phyloP scores from a whole-genome alignment of 2,797 vertebrate species.

The Chaunax sp. region DNA sequence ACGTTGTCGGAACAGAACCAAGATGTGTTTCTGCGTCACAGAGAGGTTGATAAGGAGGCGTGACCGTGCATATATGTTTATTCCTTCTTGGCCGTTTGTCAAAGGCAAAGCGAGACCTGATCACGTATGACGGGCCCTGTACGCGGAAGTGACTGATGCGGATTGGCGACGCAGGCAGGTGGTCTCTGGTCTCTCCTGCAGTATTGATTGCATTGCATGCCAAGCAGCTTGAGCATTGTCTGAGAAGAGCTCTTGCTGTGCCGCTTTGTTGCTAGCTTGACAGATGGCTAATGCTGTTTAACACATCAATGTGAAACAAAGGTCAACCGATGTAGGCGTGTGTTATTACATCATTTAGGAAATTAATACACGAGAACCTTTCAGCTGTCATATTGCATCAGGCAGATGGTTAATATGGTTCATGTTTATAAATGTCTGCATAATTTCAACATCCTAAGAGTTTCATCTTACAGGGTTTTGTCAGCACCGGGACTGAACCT shows the following conservation, averaged over 20 bases:
- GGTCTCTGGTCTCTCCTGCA: slow-evolving; percentile 9
- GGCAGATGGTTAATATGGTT: slow-evolving; percentile 7
- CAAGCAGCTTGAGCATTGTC: slow-evolving; percentile 68
- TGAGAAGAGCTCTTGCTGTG: slow-evolving; percentile 64
- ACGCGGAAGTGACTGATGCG: slow-evolving; percentile 8
- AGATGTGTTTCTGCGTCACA: not conserved
- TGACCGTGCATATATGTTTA: not conserved
- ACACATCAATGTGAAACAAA: slow-evolving; percentile 65
- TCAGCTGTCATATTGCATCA: slow-evolving; percentile 35
- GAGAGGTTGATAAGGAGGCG: not conserved
- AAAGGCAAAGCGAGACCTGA: slow-evolving; percentile 7
- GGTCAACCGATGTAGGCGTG: slow-evolving; percentile 57
- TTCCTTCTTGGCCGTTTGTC: slow-evolving; percentile 8
- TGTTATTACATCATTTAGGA: slow-evolving; percentile 60
- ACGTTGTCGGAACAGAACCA: not conserved
- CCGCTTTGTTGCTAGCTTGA: slow-evolving; percentile 49
- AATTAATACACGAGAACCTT: slow-evolving; percentile 40
- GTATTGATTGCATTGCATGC: slow-evolving; percentile 60
- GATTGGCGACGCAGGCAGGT: not conserved
- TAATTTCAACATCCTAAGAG: not conserved
- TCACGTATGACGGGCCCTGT: not conserved
- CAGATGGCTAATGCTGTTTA: slow-evolving; percentile 79
- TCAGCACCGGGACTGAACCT: not conserved
- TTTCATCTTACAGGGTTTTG: slow-evolving; percentile 5
- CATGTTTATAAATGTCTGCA: slow-evolving; percentile 10